Percentiles rank a stretch among this genome's conserved stretches.
These are phyloP conservation scores for Xylophagus ater DNA, from an alignment of 2,888 invertebrate species.

Conservation along the genomic window DNA sequence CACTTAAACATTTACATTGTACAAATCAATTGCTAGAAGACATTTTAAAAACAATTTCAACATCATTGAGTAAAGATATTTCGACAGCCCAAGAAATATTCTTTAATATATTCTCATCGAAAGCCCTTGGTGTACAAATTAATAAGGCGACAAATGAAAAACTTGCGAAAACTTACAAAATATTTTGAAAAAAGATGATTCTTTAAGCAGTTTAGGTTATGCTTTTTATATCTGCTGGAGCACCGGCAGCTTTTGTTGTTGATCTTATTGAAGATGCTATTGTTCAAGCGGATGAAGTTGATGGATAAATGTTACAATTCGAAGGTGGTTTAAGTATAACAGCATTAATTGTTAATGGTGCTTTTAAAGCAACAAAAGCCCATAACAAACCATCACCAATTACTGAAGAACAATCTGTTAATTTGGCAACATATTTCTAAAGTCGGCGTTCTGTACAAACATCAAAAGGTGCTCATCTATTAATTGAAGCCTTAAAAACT, in stretches of 20 bases:
- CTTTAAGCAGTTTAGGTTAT: conserved; percentile 65
- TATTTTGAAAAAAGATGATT: conserved; percentile 75
- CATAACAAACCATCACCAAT: conserved; percentile 57
- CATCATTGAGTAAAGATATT: conserved; percentile 53
- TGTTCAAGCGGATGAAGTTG: conserved; percentile 90
- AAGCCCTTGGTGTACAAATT: conserved; percentile 53
- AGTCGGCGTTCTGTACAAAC: conserved; percentile 82
- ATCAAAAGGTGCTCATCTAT: conserved; percentile 66
- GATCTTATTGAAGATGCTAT: conserved; percentile 76
- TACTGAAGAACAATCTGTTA: conserved; percentile 66
- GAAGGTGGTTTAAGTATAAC: conserved; percentile 82
- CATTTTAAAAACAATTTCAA: conserved; percentile 42
- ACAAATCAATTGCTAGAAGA: conserved; percentile 44
- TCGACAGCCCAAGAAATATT: conserved; percentile 59
- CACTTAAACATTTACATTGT: conserved; percentile 48
- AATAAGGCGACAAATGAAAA: conserved; percentile 58
- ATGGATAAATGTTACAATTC: conserved; percentile 78
- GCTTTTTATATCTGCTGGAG: conserved; percentile 69
- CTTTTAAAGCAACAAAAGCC: conserved; percentile 47
- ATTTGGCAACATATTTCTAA: conserved; percentile 82
- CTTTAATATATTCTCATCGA: conserved; percentile 59
- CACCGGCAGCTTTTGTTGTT: conserved; percentile 50
- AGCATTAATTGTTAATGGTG: conserved; percentile 48
- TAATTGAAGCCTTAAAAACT: conserved; percentile 66
- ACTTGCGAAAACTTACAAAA: conserved; percentile 61